Evolutionary conservation across 1,140 invertebrate species (phyloP), one percentile per base, ranked within the genome.

Genomic region (Drosophila mayri): DNA sequence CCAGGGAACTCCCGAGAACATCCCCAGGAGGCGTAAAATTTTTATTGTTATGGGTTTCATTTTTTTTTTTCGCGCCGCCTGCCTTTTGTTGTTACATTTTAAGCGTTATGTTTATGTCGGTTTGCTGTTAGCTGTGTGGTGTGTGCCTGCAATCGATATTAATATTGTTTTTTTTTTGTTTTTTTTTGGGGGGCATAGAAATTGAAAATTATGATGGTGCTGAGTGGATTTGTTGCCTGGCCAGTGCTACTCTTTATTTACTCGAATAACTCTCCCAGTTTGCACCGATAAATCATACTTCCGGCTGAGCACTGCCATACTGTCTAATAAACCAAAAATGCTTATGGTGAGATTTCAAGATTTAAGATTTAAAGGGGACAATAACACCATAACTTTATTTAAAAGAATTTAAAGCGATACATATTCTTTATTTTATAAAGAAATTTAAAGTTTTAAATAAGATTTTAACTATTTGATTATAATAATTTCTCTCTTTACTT

Each of bases 11-110:
- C 44, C 22, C 14, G 37, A 59, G 35, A 25, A 47, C 38, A 58
- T 71, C 62, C 59, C 67, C 62, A 58, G 37, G 70, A 61, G 72
- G 85, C 76, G 80, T 84, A 80, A 67, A 84, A 80, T 72, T 88
- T 88, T 88, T 90, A 88, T 88, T 88, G 80, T 88, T 88, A 88
- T 88, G 65, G 78, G 58, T 77, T 77, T 79, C 35, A 37, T 44
- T 63, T 62, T 59, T 30, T 37, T 16, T 38, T 32, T 47, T 43
- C 35, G 20, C 52, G 32, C 35, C 20, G 52, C 35, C 52, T 55
- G 32, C 20, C 50, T 57, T 49, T 54, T 67, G 50, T 22, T 44
- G 63, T 49, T 44, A 62, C 43, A 59, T 87, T 76, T 80, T 60
- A 73, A 81, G 63, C 82, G 71, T 62, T 82, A 75, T 76, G 70